Percentiles rank a stretch among this genome's conserved stretches.
Conservation (phyloP, 2,797 vertebrate species). For the Spheniscus humboldti region DNA sequence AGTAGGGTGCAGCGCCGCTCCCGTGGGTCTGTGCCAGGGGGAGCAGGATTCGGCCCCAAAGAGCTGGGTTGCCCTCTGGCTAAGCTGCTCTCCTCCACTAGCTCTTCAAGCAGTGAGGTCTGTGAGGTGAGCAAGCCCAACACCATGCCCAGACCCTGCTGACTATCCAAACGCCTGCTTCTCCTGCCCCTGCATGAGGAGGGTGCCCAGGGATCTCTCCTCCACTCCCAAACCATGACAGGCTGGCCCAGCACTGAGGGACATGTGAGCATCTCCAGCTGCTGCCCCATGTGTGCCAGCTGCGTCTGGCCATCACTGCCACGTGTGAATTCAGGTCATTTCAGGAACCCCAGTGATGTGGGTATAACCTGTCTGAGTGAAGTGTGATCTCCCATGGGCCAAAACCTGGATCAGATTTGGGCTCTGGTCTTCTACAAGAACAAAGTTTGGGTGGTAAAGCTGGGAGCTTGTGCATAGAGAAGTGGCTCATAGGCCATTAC, state of each 20-base stretch:
- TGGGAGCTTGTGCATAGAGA: background rate
- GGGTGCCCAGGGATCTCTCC: background rate
- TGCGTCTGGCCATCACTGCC: background rate
- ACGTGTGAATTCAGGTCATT: fast-evolving
- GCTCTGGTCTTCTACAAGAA: background rate
- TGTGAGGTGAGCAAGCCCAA: background rate
- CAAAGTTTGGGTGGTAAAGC: background rate
- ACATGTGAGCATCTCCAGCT: fast-evolving
- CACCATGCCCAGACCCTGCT: background rate
- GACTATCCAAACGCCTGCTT: background rate
- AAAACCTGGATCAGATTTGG: background rate
- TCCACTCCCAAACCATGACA: fast-evolving
- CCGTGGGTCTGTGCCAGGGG: fast-evolving
- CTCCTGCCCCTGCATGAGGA: background rate
- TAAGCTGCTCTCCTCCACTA: background rate
- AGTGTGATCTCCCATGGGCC: background rate
- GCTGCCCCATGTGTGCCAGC: background rate
- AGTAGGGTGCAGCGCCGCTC: fast-evolving
- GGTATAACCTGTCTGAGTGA: background rate
- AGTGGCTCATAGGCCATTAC: background rate
- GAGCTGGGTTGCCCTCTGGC: background rate
- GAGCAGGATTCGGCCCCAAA: background rate
- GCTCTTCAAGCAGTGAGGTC: background rate
- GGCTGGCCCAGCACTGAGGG: background rate
- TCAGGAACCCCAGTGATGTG: too few species aligned